These are phyloP conservation scores for Agonopterix arenella DNA, from an alignment of 2,888 invertebrate species.

Conservation along the genomic window DNA sequence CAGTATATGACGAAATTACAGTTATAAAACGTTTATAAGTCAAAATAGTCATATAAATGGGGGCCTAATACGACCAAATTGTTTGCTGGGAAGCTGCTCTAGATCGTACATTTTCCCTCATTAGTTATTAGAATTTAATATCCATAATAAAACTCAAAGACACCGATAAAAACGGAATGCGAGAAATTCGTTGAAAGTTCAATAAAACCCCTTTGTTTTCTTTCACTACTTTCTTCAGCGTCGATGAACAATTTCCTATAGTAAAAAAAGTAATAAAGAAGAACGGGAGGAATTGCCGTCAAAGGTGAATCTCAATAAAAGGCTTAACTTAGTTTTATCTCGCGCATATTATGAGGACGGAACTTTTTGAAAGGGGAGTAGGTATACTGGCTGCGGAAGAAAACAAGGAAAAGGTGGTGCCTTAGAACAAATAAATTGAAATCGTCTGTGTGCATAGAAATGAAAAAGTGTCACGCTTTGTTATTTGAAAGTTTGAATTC, in stretches of 20 bases:
- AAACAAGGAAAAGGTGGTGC: conserved; percentile 68
- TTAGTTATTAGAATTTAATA: too few relatives aligned
- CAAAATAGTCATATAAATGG: too few relatives aligned
- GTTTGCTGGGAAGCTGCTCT: too few relatives aligned
- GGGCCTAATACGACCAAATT: too few relatives aligned
- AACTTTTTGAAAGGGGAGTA: conserved; percentile 65
- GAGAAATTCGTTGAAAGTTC: too few relatives aligned
- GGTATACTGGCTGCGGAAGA: conserved; percentile 37
- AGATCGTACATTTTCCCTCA: too few relatives aligned
- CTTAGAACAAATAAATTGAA: conserved; percentile 49
- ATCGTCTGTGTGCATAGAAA: conserved; percentile 29
- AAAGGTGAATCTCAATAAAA: conserved; percentile 57
- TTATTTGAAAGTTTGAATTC: neutral
- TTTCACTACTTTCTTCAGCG: conserved; percentile 26
- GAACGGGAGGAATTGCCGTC: conserved; percentile 38
- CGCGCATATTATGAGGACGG: conserved; percentile 48
- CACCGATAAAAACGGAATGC: too few relatives aligned
- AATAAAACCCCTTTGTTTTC: conserved; percentile 20
- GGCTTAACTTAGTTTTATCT: conserved; percentile 36
- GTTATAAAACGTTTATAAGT: too few relatives aligned
- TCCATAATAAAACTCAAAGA: too few relatives aligned
- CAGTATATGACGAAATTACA: too few relatives aligned
- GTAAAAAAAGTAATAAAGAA: conserved; percentile 53
- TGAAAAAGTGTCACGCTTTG: conserved; percentile 6
- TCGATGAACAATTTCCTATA: conserved; percentile 38